Evolutionary conservation across 2,888 invertebrate genomes (phyloP).

Genomic region (Oxycera nigricornis): DNA sequence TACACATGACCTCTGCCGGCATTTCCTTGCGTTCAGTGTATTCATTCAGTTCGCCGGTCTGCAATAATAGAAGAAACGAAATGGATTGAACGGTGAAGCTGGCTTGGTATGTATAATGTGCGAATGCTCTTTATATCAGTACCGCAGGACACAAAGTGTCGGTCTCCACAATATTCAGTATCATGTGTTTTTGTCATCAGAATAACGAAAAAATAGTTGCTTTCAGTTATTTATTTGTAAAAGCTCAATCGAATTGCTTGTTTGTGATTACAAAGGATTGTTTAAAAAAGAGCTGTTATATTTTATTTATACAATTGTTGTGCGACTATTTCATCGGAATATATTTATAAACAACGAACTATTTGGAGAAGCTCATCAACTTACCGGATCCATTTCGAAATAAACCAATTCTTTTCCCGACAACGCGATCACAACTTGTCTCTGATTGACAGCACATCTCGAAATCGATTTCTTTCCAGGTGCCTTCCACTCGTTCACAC

Average conservation of each 20-base stretch:
- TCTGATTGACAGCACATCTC: constrained; percentile 97
- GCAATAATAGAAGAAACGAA: constrained; percentile 53
- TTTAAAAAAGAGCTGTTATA: too few relatives aligned
- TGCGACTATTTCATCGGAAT: too few relatives aligned
- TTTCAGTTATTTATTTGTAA: too few relatives aligned
- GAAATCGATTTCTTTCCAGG: constrained; percentile 97
- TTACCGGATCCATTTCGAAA: constrained; percentile 99
- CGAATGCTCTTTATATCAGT: constrained; percentile 58
- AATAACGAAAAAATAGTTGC: too few relatives aligned
- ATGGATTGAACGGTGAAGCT: too few relatives aligned
- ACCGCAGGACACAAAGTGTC: constrained; percentile 63
- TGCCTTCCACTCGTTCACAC: constrained; percentile 99
- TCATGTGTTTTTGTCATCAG: constrained; percentile 61
- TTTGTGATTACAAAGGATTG: too few relatives aligned
- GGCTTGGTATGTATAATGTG: too few relatives aligned
- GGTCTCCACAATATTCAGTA: constrained; percentile 59
- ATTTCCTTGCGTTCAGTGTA: constrained; percentile 97
- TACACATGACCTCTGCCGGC: constrained; percentile 96
- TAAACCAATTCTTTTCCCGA: constrained; percentile 98
- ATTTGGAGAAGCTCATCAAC: constrained; percentile 57
- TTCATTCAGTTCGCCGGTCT: constrained; percentile 98
- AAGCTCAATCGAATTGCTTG: too few relatives aligned
- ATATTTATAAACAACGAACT: too few relatives aligned
- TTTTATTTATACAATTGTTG: too few relatives aligned
- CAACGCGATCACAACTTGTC: constrained; percentile 97